phyloP scores from a whole-genome alignment of 2,113 vertebrate genomes.

The Todiramphus saurophagus region DNA sequence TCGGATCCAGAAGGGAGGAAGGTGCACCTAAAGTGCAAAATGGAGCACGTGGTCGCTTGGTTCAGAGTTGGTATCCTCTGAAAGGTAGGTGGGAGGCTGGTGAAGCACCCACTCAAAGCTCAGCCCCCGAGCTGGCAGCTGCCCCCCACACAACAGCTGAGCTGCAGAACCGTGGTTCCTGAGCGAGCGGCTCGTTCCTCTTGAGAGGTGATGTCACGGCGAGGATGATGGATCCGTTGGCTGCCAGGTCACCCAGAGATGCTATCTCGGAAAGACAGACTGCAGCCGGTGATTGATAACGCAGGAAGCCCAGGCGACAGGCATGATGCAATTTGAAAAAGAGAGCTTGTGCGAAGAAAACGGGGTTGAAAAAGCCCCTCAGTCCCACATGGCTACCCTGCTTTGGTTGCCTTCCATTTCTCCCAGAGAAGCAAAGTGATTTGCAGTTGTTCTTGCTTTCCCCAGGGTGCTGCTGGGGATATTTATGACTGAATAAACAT shows the following conservation, averaged over 20 bases:
- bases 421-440: not conserved
- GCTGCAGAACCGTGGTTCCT: accelerated
- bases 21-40: accelerated
- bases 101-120: accelerated
- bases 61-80: not conserved
- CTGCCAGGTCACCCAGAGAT: not conserved
- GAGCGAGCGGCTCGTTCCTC: accelerated
- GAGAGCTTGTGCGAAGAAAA: not conserved
- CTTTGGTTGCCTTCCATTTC: not conserved
- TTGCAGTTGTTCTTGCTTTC: not conserved
- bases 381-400: accelerated
- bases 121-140: not conserved
- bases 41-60: accelerated
- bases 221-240: accelerated
- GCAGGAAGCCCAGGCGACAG: not conserved
- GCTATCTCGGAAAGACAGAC: not conserved
- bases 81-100: not conserved
- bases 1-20: not conserved
- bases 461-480: not conserved
- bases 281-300: not conserved
- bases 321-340: not conserved
- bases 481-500: not conserved
- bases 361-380: accelerated
- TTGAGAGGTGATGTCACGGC: accelerated
- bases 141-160: not conserved